Percentiles rank a stretch among this genome's conserved stretches.
Conservation (phyloP, 2,113 vertebrate species). For the Thryonomys swinderianus region DNA sequence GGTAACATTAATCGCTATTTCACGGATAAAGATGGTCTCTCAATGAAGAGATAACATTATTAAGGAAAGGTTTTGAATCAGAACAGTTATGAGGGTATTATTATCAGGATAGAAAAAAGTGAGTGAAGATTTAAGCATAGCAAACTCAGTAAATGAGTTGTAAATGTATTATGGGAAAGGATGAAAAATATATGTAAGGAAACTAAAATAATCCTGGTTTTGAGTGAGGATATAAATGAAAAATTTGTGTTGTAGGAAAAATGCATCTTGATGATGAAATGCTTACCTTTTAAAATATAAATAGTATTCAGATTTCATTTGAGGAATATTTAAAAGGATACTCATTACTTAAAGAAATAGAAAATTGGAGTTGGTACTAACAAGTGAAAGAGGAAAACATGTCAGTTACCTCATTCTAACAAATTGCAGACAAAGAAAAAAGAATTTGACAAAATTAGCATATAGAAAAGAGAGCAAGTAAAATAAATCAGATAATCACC, state of each 20-base stretch:
- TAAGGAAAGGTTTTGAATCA: background rate
- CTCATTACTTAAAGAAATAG: background rate
- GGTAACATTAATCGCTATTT: background rate
- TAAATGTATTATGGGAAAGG: background rate
- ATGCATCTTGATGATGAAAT: background rate
- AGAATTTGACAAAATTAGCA: background rate
- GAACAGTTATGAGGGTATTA: background rate
- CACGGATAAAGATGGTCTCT: background rate
- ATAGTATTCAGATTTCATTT: background rate
- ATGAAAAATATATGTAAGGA: background rate
- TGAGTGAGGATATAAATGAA: background rate
- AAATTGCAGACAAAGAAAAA: background rate
- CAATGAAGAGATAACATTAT: background rate
- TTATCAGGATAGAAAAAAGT: background rate
- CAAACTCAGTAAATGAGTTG: background rate
- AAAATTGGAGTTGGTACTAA: background rate
- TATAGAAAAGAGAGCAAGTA: background rate
- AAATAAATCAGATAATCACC: background rate
- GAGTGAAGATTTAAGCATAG: background rate
- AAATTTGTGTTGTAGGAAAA: background rate
- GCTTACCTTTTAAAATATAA: background rate
- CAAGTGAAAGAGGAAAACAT: background rate
- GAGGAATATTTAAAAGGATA: background rate
- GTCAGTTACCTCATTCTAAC: background rate
- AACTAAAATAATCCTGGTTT: background rate